phyloP scores from a whole-genome alignment of 53 echinoderm and acorn worm species.

The Luidia sarsii region DNA sequence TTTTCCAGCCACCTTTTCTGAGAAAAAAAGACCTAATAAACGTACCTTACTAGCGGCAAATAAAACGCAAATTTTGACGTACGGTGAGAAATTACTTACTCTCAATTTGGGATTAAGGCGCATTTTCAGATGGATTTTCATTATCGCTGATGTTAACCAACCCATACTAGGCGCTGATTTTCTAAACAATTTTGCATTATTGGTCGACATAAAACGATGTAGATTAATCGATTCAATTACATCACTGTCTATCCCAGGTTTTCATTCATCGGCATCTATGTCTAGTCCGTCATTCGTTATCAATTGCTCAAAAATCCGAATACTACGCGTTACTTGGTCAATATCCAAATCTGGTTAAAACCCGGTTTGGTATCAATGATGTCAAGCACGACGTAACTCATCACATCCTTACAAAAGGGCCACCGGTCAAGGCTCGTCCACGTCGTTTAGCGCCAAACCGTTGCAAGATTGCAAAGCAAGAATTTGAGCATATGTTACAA shows the following conservation, averaged over 20 bases:
- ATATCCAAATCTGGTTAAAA: conserved; percentile 2
- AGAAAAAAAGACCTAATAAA: not conserved
- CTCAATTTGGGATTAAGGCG: conserved; percentile 49
- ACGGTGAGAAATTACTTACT: conserved; percentile 57
- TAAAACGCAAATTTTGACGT: conserved; percentile 42
- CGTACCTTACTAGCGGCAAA: not conserved
- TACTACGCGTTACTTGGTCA: not conserved
- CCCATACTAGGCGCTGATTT: conserved; percentile 70
- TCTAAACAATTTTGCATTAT: conserved; percentile 39
- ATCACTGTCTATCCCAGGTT: conserved; percentile 11
- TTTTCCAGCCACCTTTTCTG: not conserved
- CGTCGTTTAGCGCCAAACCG: conserved; percentile 29
- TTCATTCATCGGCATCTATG: not conserved
- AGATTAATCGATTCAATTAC: conserved; percentile 26
- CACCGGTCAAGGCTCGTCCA: conserved; percentile 8
- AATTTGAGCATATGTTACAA: conserved; percentile 56
- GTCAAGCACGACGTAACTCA: conserved; percentile 44
- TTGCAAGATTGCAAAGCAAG: conserved; percentile 16
- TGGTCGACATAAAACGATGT: conserved; percentile 31
- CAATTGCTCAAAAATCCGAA: not conserved
- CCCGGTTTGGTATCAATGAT: not conserved
- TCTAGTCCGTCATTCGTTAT: conserved; percentile 10
- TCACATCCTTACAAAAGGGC: conserved; percentile 47
- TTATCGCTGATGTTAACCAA: conserved; percentile 33
- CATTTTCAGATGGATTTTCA: conserved; percentile 55